Base-by-base conservation (phyloP, 2,113 vertebrate species). In the Stegastes partitus region DNA sequence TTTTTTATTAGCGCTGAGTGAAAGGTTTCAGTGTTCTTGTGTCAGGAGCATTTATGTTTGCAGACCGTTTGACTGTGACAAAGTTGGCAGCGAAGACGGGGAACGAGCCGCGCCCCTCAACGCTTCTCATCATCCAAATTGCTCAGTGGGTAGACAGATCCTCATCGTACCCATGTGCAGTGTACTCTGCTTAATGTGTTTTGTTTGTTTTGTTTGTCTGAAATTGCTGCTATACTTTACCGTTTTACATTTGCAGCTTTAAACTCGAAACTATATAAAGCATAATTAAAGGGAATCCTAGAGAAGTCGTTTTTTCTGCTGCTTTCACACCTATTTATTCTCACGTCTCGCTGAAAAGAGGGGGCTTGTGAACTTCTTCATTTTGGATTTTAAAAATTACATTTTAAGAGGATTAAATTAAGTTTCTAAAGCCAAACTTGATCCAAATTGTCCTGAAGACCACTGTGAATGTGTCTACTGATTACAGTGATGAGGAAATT, bases 11-110 rank as follows among this genome's bases (percentile, higher is more conserved):
- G 59, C 63, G n/a, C 4, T 1, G 55, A 67, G 39, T 25, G 59
- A 67, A 49, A 44, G 11, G 16, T 54, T 76, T 65, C 9, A 67
- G 51, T 37, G 23, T 44, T 57, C 23, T 26, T 19, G 22, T 67
- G 57, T 80, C 70, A 26, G 49, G 62, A 74, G 56, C 51, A 23
- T 77, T 79, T 44, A 37, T 7, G 47, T 66, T 74, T 57, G 26
- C 66, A 26, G 16, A 77, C 22, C 68, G 42, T 69, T 74, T 77
- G 69, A 62, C 79, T 77, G 81, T 67, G 45, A 85, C 12, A 82
- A 69, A 82, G 42, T 45, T 70, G 75, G 34, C 37, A 57, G 19
- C 4, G 44, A 68, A 82, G 45, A 54, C 3, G 18, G 5, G 12
- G 39, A 76, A 51, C 31, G 42, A 21, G 6, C 57, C 9, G 15